A percentile compares a stretch with the other conserved stretches of the same genome.
These are phyloP conservation scores for Coregonus ussuriensis DNA, from an alignment of 2,797 vertebrate species.

Conservation along the genomic window DNA sequence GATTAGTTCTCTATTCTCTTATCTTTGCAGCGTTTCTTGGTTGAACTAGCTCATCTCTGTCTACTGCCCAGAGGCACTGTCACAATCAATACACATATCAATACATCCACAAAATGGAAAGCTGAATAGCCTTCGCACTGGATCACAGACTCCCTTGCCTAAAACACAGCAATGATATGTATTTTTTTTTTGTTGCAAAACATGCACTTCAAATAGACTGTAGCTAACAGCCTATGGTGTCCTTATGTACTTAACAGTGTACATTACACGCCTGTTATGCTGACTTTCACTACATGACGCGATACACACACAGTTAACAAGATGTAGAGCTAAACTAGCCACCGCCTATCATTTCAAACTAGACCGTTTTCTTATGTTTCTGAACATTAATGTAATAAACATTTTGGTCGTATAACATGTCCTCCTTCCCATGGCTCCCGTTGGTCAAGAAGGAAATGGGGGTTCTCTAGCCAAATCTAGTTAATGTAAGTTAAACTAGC, in stretches of 20 bases:
- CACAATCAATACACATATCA: constrained; percentile 2
- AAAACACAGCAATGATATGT: not conserved
- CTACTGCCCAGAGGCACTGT: constrained; percentile 9
- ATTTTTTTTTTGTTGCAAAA: not conserved
- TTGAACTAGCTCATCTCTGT: not conserved
- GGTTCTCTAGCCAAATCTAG: not conserved
- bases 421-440: not conserved
- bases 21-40: constrained; percentile 23
- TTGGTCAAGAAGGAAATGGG: not conserved
- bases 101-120: not conserved
- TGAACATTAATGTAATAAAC: not conserved
- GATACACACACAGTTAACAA: not conserved
- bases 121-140: not conserved
- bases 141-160: not conserved
- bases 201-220: not conserved
- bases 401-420: not conserved
- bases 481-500: not conserved
- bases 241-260: not conserved
- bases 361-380: not conserved
- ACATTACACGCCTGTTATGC: not conserved
- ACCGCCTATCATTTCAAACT: not conserved
- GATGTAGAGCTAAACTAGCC: not conserved
- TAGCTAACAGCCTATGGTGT: not conserved
- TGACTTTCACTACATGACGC: not conserved
- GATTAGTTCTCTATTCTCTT: constrained; percentile 2